Evolutionary conservation across 2,888 invertebrate species (phyloP).

Genomic region (Ornithoptera priamus): DNA sequence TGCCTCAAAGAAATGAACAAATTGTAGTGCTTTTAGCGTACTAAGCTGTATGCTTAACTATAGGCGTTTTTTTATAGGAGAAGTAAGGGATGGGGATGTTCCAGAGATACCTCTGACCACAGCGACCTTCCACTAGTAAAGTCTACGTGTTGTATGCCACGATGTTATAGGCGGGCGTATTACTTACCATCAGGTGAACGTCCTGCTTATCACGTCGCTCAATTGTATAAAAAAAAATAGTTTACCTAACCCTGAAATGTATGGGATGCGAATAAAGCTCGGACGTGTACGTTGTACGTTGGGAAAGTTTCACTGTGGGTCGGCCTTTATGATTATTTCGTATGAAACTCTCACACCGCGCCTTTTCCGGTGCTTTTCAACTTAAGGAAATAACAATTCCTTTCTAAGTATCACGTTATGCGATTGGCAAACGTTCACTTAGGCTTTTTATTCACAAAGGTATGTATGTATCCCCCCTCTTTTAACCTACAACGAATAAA

Average conservation of each 20-base stretch:
- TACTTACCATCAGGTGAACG: too few relatives aligned
- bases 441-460: background rate
- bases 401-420: background rate
- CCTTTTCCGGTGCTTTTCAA: background rate
- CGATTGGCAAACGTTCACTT: background rate
- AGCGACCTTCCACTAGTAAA: too few relatives aligned
- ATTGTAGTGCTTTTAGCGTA: too few relatives aligned
- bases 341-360: background rate
- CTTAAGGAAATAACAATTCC: background rate
- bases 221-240: background rate
- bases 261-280: background rate
- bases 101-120: too few relatives aligned
- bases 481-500: too few relatives aligned
- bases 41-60: too few relatives aligned
- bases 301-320: background rate
- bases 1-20: too few relatives aligned
- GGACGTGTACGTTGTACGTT: background rate
- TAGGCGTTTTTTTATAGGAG: too few relatives aligned
- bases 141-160: too few relatives aligned
- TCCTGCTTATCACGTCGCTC: too few relatives aligned
- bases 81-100: too few relatives aligned
- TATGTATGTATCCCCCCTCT: background rate
- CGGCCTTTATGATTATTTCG: conserved; percentile 7
- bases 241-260: background rate
- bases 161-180: too few relatives aligned